Conservation (phyloP, 2,888 invertebrate species). For the Torymus tubicola region DNA sequence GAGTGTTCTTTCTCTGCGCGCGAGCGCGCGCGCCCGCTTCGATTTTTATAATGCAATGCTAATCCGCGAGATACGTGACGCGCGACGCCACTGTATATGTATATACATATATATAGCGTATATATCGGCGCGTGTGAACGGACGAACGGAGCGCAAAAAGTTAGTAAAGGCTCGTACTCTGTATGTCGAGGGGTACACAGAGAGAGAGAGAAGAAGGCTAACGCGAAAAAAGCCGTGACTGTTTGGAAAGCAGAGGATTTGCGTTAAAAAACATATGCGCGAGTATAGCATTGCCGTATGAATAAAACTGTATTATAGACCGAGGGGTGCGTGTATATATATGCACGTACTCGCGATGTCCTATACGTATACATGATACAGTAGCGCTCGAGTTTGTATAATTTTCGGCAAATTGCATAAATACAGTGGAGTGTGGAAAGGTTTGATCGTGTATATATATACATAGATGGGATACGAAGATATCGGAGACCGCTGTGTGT, state of each 20-base stretch:
- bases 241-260: slow-evolving; percentile 41
- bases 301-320: slow-evolving; percentile 1
- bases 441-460: too few relatives aligned
- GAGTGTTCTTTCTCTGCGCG: background rate
- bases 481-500: too few relatives aligned
- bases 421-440: too few relatives aligned
- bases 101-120: background rate
- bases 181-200: background rate
- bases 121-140: slow-evolving; percentile 48
- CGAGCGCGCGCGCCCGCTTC: background rate
- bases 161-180: too few relatives aligned
- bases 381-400: too few relatives aligned
- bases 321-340: too few relatives aligned
- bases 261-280: slow-evolving; percentile 24
- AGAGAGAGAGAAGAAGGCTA: background rate
- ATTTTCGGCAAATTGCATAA: too few relatives aligned
- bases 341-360: too few relatives aligned
- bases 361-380: too few relatives aligned
- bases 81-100: too few relatives aligned
- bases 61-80: slow-evolving; percentile 68
- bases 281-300: background rate
- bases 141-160: slow-evolving; percentile 18
- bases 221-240: slow-evolving; percentile 14
- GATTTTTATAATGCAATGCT: slow-evolving; percentile 73
- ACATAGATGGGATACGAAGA: too few relatives aligned